These are phyloP conservation scores for Hycleus phaleratus DNA, from an alignment of 1,140 invertebrate species.

Conservation along the genomic window DNA sequence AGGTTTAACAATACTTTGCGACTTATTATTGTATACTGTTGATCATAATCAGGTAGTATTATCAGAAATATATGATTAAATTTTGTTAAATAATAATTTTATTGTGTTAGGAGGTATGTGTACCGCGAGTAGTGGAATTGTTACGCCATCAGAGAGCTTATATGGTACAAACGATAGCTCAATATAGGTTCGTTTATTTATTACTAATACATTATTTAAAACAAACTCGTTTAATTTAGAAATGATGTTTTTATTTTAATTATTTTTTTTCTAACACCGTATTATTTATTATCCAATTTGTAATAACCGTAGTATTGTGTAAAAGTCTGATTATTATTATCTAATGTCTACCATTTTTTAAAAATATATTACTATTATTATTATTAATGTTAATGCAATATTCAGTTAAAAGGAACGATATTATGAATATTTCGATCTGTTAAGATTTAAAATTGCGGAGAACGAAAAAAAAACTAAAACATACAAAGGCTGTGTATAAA, in stretches of 20 bases:
- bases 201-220: conserved; percentile 77
- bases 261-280: conserved; percentile 4
- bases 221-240: conserved; percentile 73
- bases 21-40: conserved; percentile 74
- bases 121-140: conserved; percentile 65
- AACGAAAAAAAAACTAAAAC: background rate
- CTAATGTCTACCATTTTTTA: conserved; percentile 7
- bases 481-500: conserved; percentile 22
- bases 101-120: conserved; percentile 61
- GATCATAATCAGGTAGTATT: conserved; percentile 71
- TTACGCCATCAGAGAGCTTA: conserved; percentile 76
- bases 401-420: background rate
- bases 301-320: background rate
- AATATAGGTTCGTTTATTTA: conserved; percentile 84
- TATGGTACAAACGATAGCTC: conserved; percentile 78
- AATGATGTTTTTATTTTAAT: conserved; percentile 5
- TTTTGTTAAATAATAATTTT: conserved; percentile 14
- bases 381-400: background rate
- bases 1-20: conserved; percentile 69
- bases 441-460: background rate
- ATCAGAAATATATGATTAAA: background rate
- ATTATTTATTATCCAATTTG: no score
- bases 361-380: conserved; percentile 9
- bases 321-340: conserved; percentile 16
- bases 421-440: conserved; percentile 9